phyloP scores from a whole-genome alignment of 1,140 invertebrate species.

The Sinella curviseta region DNA sequence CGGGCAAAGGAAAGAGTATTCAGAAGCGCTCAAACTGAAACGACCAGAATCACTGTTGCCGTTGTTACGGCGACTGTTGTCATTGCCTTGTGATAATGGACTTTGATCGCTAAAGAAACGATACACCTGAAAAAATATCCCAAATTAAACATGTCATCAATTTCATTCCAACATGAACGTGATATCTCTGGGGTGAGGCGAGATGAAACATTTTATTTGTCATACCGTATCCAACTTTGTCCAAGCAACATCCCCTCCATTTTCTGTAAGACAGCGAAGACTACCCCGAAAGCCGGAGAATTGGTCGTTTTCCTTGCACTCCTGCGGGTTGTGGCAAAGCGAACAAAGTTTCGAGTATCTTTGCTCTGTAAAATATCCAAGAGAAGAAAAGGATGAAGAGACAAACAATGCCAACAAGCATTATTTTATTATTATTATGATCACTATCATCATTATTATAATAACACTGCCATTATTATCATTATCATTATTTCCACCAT shows the following conservation, averaged over 20 bases:
- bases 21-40: slow-evolving; percentile 43
- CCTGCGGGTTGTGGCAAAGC: slow-evolving; percentile 69
- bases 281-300: slow-evolving; percentile 82
- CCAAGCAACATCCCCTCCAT: slow-evolving; percentile 78
- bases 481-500: no score
- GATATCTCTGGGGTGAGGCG: no score
- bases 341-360: slow-evolving; percentile 72
- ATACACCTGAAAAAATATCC: slow-evolving; percentile 37
- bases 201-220: neutral
- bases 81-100: neutral
- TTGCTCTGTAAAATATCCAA: slow-evolving; percentile 59
- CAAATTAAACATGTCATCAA: neutral
- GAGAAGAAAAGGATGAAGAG: neutral
- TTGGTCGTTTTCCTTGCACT: slow-evolving; percentile 77
- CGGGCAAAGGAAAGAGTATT: slow-evolving; percentile 68
- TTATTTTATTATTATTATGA: neutral
- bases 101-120: slow-evolving; percentile 41
- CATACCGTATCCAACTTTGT: slow-evolving; percentile 74
- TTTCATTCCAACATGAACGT: neutral
- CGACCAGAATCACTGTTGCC: slow-evolving; percentile 1
- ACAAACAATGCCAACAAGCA: no score
- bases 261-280: slow-evolving; percentile 73
- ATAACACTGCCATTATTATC: no score
- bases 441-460: neutral
- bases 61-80: neutral